A percentile compares a stretch with the other conserved stretches of the same genome.
phyloP scores from a whole-genome alignment of 53 echinoderm and acorn worm genomes.

The Astropecten irregularis region DNA sequence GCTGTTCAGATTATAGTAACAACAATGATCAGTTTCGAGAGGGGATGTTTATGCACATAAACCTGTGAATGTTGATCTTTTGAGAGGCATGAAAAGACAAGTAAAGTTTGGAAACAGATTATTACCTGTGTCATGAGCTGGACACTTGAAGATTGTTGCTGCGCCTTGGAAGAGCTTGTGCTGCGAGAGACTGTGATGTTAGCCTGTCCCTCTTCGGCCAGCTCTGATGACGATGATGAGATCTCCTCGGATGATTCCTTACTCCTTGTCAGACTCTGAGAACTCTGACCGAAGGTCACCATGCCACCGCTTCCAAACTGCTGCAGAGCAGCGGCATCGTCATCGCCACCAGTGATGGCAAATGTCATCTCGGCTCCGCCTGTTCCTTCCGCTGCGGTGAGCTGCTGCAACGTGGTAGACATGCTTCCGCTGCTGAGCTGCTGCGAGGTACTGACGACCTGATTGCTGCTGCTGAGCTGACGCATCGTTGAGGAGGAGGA shows the following conservation, averaged over 20 bases:
- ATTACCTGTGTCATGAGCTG: constrained; percentile 22
- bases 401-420: no score
- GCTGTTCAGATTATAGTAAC: no score
- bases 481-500: neutral
- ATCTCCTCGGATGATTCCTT: neutral
- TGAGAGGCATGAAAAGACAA: no score
- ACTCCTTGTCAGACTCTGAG: constrained; percentile 13
- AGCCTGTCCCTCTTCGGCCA: neutral
- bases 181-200: constrained; percentile 1
- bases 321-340: neutral
- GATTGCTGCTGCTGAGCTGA: constrained; percentile 34
- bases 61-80: no score
- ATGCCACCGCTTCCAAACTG: neutral
- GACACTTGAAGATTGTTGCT: constrained; percentile 34
- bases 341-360: neutral
- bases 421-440: neutral
- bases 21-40: no score
- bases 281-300: neutral
- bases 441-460: neutral
- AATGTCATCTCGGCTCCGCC: neutral
- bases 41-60: no score
- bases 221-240: constrained; percentile 14
- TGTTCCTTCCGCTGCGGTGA: no score
- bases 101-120: no score
- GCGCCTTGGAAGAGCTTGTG: neutral